A percentile compares a stretch with the other conserved stretches of the same genome.
These are phyloP conservation scores for Cinclus cinclus DNA, from an alignment of 2,113 vertebrate species.

Conservation along the genomic window DNA sequence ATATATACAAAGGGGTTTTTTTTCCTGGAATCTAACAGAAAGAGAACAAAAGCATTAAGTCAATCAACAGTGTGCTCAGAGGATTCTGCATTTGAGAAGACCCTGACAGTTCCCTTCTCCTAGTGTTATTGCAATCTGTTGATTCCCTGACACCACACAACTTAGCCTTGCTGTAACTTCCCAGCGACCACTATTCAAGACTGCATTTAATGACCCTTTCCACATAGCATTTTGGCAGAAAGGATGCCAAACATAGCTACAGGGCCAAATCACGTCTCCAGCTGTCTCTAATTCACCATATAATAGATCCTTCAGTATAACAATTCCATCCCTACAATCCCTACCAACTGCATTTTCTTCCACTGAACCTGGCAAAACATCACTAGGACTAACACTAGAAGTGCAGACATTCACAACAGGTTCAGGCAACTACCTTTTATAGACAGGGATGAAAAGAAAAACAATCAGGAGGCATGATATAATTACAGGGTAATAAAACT, in stretches of 20 bases:
- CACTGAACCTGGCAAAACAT: conserved; percentile 64
- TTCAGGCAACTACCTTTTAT: conserved; percentile 66
- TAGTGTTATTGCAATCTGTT: background rate
- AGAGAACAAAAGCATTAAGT: background rate
- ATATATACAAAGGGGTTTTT: accelerated
- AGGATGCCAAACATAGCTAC: background rate
- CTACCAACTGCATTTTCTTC: conserved; percentile 25
- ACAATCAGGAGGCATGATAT: conserved; percentile 62
- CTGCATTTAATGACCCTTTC: background rate
- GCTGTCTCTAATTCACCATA: background rate
- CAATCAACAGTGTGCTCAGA: background rate
- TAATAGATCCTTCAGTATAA: background rate
- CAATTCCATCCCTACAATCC: background rate
- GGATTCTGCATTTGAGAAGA: background rate
- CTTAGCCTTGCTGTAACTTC: background rate
- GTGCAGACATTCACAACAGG: conserved; percentile 65
- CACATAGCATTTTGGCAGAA: background rate
- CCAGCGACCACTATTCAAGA: background rate
- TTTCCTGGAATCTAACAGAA: background rate
- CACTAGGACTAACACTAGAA: conserved; percentile 46
- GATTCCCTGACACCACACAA: background rate
- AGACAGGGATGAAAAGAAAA: conserved; percentile 71
- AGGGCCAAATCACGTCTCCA: background rate
- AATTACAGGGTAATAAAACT: conserved; percentile 78
- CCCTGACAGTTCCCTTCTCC: background rate